Percentiles rank a stretch among this genome's conserved stretches.
Conservation (phyloP, 2,113 vertebrate species). For the Cottus gobio region DNA sequence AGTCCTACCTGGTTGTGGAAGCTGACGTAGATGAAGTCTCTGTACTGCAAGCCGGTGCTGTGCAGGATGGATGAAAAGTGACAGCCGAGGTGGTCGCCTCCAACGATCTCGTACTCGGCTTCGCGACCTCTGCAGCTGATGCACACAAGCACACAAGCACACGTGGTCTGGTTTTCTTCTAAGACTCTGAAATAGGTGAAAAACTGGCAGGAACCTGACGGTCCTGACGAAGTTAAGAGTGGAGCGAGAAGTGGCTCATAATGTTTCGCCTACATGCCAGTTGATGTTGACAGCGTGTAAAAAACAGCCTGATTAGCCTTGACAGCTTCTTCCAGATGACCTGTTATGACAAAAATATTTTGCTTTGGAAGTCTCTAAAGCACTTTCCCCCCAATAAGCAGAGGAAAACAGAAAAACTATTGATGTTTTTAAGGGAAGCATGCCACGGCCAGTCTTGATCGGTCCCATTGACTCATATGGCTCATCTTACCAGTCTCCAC, state of each 20-base stretch:
- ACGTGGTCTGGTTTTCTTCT: background rate
- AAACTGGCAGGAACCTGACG: too few relatives aligned
- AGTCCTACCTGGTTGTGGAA: conserved; percentile 93
- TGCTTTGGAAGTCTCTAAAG: background rate
- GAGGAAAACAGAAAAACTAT: too few relatives aligned
- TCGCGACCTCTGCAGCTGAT: conserved; percentile 85
- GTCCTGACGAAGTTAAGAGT: too few relatives aligned
- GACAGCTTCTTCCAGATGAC: too few relatives aligned
- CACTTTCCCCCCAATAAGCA: too few relatives aligned
- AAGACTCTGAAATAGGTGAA: background rate
- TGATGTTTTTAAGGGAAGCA: background rate
- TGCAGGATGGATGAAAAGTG: conserved; percentile 93
- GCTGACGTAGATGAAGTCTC: conserved; percentile 96
- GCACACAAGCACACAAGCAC: background rate
- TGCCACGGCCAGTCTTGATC: background rate
- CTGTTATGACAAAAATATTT: background rate
- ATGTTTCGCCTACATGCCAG: too few relatives aligned
- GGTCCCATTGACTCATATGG: rapidly evolving
- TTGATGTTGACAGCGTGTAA: too few relatives aligned
- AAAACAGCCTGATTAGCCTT: too few relatives aligned
- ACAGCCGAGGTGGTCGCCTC: conserved; percentile 88
- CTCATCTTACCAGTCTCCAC: conserved; percentile 88
- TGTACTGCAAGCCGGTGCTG: conserved; percentile 92
- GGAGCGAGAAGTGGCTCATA: too few relatives aligned
- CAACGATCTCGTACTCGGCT: conserved; percentile 86